A percentile compares a stretch with the other conserved stretches of the same genome.
phyloP scores from a whole-genome alignment of 2,797 vertebrate species.

The Streptopelia turtur region DNA sequence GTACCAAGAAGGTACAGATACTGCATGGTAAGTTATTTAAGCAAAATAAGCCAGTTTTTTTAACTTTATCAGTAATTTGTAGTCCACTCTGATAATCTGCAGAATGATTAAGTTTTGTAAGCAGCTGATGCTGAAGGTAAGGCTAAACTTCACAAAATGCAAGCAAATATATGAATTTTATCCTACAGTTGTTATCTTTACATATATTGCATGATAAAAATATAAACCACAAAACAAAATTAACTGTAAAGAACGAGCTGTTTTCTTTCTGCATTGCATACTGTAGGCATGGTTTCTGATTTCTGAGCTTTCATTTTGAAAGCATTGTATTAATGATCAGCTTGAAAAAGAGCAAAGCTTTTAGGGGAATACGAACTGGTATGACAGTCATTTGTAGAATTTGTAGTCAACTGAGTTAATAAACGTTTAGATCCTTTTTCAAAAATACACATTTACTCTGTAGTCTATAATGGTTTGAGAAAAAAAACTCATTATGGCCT shows the following conservation, averaged over 20 bases:
- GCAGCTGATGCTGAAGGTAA: background rate
- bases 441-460: conserved; percentile 23
- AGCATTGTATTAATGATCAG: background rate
- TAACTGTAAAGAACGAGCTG: background rate
- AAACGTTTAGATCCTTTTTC: conserved; percentile 17
- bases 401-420: conserved; percentile 24
- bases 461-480: background rate
- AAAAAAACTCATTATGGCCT: background rate
- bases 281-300: background rate
- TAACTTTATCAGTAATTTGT: background rate
- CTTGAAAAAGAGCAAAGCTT: background rate
- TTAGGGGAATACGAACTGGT: background rate
- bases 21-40: background rate
- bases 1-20: background rate
- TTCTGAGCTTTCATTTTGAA: background rate
- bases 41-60: background rate
- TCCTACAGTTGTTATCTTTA: background rate
- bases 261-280: background rate
- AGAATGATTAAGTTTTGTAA: background rate
- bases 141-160: background rate
- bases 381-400: background rate
- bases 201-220: background rate
- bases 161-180: background rate
- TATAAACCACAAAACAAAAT: background rate
- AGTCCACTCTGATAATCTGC: background rate